A percentile compares a stretch with the other conserved stretches of the same genome.
Conservation (phyloP, 2,888 invertebrate species). For the Frankliniella fusca region DNA sequence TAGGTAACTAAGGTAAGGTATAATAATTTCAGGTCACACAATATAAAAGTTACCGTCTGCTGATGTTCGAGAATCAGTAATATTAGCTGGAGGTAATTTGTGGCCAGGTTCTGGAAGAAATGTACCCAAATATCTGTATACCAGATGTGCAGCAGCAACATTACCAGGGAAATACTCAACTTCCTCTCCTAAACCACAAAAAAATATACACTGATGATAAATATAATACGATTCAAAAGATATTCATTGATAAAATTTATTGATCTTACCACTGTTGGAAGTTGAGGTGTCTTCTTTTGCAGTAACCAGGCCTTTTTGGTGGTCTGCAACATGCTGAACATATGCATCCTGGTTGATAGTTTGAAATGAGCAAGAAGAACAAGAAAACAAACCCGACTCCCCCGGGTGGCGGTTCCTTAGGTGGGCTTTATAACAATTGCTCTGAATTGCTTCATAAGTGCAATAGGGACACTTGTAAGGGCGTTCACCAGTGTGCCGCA, state of each 20-base stretch:
- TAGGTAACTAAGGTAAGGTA: neutral
- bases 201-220: constrained; percentile 21
- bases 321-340: constrained; percentile 54
- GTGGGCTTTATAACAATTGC: constrained; percentile 62
- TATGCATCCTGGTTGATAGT: constrained; percentile 57
- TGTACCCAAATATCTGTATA: constrained; percentile 47
- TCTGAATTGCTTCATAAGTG: constrained; percentile 64
- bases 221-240: constrained; percentile 22
- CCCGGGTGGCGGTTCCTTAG: constrained; percentile 54
- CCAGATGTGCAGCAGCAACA: constrained; percentile 48
- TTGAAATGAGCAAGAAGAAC: constrained; percentile 54
- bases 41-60: constrained; percentile 44
- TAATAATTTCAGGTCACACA: neutral
- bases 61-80: constrained; percentile 47
- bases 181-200: constrained; percentile 41
- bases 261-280: constrained; percentile 35
- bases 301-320: constrained; percentile 52
- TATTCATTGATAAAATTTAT: neutral
- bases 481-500: constrained; percentile 49
- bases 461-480: constrained; percentile 65
- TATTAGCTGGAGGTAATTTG: constrained; percentile 45
- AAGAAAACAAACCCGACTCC: constrained; percentile 51
- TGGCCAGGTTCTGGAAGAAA: constrained; percentile 44
- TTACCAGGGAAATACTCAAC: constrained; percentile 48
- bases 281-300: constrained; percentile 37